Conservation (phyloP, 2,888 invertebrate species). For the Pammene fasciana region DNA sequence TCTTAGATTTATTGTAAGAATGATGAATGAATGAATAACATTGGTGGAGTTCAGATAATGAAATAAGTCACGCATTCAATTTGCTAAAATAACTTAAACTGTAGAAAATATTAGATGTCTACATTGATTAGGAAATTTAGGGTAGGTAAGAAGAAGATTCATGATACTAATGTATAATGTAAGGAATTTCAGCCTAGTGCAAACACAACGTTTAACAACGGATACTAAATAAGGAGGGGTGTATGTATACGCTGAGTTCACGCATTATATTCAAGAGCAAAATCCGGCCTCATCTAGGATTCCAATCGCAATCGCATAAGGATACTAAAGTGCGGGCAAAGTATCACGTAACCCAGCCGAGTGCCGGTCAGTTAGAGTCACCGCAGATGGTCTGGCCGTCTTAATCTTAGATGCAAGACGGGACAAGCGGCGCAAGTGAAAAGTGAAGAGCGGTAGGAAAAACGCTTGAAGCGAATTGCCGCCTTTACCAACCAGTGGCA, state of each 20-base stretch:
- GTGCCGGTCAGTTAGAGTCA: conserved; percentile 27
- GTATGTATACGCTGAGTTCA: not conserved
- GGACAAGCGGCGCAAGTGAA: conserved; percentile 7
- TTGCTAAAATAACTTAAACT: not conserved
- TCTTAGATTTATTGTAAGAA: conserved; percentile 1
- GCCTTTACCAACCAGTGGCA: too few species aligned
- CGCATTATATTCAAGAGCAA: not conserved
- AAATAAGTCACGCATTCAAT: conserved; percentile 3
- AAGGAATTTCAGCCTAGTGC: not conserved
- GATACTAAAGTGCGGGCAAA: conserved; percentile 10
- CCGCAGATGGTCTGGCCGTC: conserved; percentile 40
- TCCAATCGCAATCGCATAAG: not conserved
- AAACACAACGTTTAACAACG: not conserved
- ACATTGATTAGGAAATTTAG: too few species aligned
- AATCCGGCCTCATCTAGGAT: not conserved
- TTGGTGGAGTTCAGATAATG: not conserved
- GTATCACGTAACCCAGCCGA: conserved; percentile 31
- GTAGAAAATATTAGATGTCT: too few species aligned
- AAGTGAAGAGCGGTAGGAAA: not conserved
- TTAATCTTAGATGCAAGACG: conserved; percentile 37
- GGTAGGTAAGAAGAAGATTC: not conserved
- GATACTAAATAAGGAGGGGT: not conserved
- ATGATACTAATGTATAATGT: not conserved
- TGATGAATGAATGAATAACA: conserved; percentile 28
- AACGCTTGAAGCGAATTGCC: not conserved